Percentiles rank a stretch among this genome's conserved stretches.
Evolutionary conservation across 2,113 vertebrate genomes (phyloP).

Genomic region (Struthio camelus): DNA sequence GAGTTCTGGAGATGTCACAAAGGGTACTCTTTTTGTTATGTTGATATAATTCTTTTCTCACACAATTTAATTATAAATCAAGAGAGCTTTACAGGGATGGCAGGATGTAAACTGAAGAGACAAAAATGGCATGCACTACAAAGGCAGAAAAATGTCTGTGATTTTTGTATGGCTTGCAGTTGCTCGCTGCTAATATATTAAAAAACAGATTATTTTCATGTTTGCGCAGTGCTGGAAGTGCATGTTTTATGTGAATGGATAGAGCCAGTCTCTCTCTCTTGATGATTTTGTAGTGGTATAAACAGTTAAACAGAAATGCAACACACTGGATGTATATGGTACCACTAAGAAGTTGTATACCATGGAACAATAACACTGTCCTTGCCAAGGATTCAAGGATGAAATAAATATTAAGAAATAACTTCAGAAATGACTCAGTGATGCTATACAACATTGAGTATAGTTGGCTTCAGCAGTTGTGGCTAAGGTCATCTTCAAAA

Average conservation of each 20-base stretch:
- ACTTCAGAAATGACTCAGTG: neutral
- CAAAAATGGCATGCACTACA: neutral
- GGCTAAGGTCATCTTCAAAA: neutral
- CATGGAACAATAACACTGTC: neutral
- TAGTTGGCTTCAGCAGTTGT: neutral
- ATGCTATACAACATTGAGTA: neutral
- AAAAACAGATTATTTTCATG: neutral
- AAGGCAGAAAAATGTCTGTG: neutral
- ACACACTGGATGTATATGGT: neutral
- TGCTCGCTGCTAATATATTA: neutral
- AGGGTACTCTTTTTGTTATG: conserved; percentile 43
- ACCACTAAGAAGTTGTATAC: neutral
- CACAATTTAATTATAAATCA: conserved; percentile 51
- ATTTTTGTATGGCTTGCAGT: neutral
- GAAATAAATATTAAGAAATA: neutral
- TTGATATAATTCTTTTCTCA: conserved; percentile 39
- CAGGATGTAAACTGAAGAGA: neutral
- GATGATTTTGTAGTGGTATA: neutral
- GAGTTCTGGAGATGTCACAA: conserved; percentile 31
- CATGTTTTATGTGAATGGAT: neutral
- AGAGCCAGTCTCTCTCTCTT: neutral
- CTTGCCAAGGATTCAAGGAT: neutral
- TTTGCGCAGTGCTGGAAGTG: neutral
- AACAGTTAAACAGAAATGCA: neutral
- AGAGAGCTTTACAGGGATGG: conserved; percentile 7